Percentiles rank a stretch among this genome's conserved stretches.
Evolutionary conservation across 1,140 invertebrate genomes (phyloP).

Genomic region (Hyles vespertilio): DNA sequence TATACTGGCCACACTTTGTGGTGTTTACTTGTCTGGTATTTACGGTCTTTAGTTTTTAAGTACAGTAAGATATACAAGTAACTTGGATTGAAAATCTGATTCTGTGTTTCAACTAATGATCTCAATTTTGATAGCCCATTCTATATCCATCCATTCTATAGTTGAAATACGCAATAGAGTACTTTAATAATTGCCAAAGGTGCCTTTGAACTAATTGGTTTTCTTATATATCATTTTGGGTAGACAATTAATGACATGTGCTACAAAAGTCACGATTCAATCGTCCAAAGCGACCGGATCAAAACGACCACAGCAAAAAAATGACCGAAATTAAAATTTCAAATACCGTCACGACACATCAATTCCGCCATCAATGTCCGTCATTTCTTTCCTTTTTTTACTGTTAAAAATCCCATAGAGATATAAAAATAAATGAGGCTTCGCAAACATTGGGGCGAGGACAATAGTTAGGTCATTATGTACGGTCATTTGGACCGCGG

Average conservation of each 20-base stretch:
- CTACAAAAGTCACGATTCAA: no score
- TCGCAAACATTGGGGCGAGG: constrained; percentile 57
- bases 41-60: no score
- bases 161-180: not conserved
- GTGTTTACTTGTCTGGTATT: no score
- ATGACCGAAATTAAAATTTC: constrained; percentile 20
- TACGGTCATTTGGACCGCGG: constrained; percentile 62
- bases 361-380: constrained; percentile 47
- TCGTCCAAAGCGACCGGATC: not conserved
- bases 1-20: no score
- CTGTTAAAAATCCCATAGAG: constrained; percentile 66
- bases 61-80: no score
- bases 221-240: no score
- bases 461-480: constrained; percentile 71
- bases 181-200: no score
- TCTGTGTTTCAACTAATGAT: no score
- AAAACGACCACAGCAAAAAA: constrained; percentile 9
- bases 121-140: no score
- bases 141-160: not conserved
- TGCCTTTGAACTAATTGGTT: no score
- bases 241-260: no score
- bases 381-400: constrained; percentile 36
- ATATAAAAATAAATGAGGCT: constrained; percentile 73
- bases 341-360: constrained; percentile 52
- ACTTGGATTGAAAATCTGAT: no score